These are phyloP conservation scores for Penaeus chinensis DNA, from an alignment of 1,140 invertebrate species.

Conservation along the genomic window DNA sequence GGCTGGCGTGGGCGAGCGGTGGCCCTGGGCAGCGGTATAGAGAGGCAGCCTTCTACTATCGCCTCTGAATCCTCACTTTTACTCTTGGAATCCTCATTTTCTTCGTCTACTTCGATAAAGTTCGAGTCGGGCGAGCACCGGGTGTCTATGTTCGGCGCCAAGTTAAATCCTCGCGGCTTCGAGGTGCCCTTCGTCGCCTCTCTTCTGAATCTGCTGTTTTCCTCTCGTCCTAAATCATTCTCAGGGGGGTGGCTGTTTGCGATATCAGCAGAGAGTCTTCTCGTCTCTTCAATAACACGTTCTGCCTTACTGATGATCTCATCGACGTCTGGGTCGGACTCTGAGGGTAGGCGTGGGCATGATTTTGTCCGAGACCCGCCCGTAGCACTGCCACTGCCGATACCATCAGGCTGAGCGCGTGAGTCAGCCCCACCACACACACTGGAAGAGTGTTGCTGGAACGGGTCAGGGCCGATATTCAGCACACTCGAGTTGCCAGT, in stretches of 20 bases:
- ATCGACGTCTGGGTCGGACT: conserved; percentile 47
- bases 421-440: conserved; percentile 5
- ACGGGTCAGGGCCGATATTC: conserved; percentile 1
- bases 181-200: neutral
- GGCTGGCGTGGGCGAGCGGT: neutral
- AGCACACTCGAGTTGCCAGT: conserved; percentile 32
- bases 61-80: neutral
- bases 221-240: conserved; percentile 18
- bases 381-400: neutral
- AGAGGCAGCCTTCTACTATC: conserved; percentile 34
- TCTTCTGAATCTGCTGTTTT: neutral
- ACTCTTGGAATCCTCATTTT: neutral
- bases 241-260: conserved; percentile 20
- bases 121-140: conserved; percentile 25
- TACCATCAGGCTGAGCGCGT: conserved; percentile 14
- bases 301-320: conserved; percentile 56
- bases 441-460: conserved; percentile 37
- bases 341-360: conserved; percentile 35
- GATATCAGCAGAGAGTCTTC: conserved; percentile 43
- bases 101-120: conserved; percentile 18
- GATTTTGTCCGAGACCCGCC: conserved; percentile 17
- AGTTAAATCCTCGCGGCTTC: conserved; percentile 9
- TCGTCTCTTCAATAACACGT: conserved; percentile 50
- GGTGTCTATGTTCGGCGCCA: conserved; percentile 29
- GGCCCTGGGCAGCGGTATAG: conserved; percentile 19